Conservation (phyloP, 2,797 vertebrate genomes). For the Neoniphon sammara region DNA sequence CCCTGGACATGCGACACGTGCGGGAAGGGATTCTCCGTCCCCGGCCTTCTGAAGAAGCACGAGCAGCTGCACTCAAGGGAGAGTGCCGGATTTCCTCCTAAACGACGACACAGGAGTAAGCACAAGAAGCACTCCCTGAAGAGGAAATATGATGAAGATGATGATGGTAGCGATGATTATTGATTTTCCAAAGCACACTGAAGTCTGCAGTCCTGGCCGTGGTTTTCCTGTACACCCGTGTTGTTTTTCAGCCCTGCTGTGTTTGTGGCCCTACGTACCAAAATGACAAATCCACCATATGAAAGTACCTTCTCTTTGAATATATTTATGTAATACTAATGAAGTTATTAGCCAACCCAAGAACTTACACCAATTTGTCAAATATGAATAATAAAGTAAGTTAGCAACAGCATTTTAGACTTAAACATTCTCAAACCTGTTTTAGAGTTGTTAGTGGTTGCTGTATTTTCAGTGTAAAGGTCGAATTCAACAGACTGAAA, state of each 20-base stretch:
- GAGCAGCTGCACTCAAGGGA: conserved; percentile 75
- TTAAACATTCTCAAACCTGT: not conserved
- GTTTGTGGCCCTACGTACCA: too few relatives aligned
- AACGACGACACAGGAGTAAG: conserved; percentile 71
- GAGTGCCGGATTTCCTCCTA: conserved; percentile 67
- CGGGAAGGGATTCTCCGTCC: conserved; percentile 77
- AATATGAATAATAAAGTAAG: not conserved
- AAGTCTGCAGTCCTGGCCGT: too few relatives aligned
- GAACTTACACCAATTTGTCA: not conserved
- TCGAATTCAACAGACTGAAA: not conserved
- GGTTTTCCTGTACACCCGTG: too few relatives aligned
- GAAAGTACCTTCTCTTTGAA: too few relatives aligned
- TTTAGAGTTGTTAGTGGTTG: not conserved
- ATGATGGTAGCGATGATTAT: conserved; percentile 78
- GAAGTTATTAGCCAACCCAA: not conserved
- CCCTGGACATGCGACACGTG: conserved; percentile 79
- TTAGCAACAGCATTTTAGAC: not conserved
- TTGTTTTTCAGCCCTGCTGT: too few relatives aligned
- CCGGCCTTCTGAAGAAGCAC: conserved; percentile 78
- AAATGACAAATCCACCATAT: too few relatives aligned
- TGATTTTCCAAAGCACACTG: conserved; percentile 18
- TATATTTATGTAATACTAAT: not conserved
- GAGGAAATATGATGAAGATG: conserved; percentile 77
- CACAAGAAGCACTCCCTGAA: conserved; percentile 77
- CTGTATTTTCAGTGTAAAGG: conserved; percentile 1